Evolutionary conservation across 1,140 invertebrate genomes (phyloP).

Genomic region (Archivesica marissinica): DNA sequence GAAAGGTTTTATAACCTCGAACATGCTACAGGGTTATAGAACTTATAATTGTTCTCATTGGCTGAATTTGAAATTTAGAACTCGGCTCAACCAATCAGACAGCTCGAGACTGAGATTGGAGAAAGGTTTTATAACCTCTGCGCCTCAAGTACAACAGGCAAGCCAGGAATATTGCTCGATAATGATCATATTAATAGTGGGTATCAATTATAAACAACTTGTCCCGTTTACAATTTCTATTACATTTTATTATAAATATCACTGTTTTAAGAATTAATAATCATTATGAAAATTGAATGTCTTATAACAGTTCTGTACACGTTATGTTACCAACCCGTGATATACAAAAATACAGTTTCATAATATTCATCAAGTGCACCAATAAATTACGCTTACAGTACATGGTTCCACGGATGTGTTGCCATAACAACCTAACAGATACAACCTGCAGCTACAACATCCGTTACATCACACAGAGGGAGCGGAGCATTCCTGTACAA

Average conservation of each 20-base stretch:
- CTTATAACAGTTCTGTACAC: slow-evolving; percentile 6
- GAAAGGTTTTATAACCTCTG: neutral
- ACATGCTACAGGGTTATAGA: neutral
- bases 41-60: neutral
- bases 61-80: neutral
- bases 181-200: slow-evolving; percentile 35
- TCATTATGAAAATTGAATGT: neutral
- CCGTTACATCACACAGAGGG: too few species aligned
- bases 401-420: neutral
- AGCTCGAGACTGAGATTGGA: neutral
- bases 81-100: neutral
- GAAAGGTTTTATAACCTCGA: too few species aligned
- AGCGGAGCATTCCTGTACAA: too few species aligned
- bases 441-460: too few species aligned
- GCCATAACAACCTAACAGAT: neutral
- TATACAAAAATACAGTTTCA: slow-evolving; percentile 23
- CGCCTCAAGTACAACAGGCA: neutral
- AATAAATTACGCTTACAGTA: neutral
- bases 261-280: neutral
- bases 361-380: neutral
- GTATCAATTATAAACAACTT: slow-evolving; percentile 30
- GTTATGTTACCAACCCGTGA: neutral
- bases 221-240: slow-evolving; percentile 21
- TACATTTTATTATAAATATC: neutral
- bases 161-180: neutral